phyloP scores from a whole-genome alignment of 2,797 vertebrate species.

The Peromyscus melanophrys region DNA sequence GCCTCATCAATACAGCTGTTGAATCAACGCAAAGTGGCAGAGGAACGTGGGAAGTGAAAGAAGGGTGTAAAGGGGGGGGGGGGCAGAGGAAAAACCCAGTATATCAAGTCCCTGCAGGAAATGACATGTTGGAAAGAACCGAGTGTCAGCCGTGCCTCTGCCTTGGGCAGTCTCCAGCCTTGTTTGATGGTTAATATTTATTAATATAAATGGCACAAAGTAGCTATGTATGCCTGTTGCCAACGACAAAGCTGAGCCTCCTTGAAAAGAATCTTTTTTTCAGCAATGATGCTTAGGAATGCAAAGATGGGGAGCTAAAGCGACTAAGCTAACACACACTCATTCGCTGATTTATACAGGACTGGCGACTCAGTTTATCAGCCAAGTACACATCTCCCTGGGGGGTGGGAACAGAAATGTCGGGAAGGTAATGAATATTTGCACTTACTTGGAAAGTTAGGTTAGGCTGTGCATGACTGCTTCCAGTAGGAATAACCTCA shows the following conservation, averaged over 20 bases:
- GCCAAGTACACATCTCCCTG: not conserved
- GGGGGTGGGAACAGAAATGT: constrained; percentile 29
- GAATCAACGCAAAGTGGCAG: not conserved
- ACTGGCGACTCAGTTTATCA: constrained; percentile 52
- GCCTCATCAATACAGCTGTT: not conserved
- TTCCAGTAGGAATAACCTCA: not conserved
- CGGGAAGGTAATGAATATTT: constrained; percentile 50
- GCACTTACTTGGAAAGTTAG: constrained; percentile 20
- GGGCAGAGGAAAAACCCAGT: not conserved
- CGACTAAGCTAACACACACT: not conserved
- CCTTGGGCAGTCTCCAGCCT: not conserved
- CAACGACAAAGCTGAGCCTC: constrained; percentile 27
- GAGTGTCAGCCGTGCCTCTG: not conserved
- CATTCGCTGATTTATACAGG: constrained; percentile 49
- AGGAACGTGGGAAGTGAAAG: not conserved
- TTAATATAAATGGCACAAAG: not conserved
- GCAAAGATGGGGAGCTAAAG: not conserved
- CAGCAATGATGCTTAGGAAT: not conserved
- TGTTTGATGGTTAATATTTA: not conserved
- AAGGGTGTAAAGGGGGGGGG: not conserved
- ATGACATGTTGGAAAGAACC: not conserved
- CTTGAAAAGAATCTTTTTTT: constrained; percentile 49
- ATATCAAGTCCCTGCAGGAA: not conserved
- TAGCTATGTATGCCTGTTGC: not conserved
- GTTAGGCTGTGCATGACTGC: constrained; percentile 28